These are phyloP conservation scores for Thermophis baileyi DNA, from an alignment of 2,113 vertebrate genomes.

Conservation along the genomic window DNA sequence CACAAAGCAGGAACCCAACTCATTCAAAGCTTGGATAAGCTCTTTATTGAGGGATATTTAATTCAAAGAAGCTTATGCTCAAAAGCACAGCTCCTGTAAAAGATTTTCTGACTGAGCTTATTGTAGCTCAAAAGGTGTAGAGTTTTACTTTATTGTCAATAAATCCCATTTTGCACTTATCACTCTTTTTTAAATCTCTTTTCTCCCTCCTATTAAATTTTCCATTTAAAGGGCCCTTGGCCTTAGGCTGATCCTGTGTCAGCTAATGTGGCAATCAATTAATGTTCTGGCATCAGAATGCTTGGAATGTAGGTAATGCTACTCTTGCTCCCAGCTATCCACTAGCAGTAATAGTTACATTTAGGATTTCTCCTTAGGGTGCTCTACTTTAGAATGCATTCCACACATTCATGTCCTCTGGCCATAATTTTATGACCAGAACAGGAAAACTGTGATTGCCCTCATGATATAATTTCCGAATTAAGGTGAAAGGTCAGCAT, in stretches of 20 bases:
- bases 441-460: not conserved
- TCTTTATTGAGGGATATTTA: not conserved
- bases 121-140: not conserved
- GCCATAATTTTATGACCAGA: not conserved
- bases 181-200: not conserved
- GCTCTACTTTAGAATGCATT: conserved; percentile 1
- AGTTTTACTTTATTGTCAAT: not conserved
- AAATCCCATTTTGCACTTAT: not conserved
- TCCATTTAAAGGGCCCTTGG: not conserved
- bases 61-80: not conserved
- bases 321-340: not conserved
- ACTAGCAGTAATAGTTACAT: not conserved
- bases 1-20: not conserved
- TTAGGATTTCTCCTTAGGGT: conserved; percentile 3
- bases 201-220: not conserved
- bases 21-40: not conserved
- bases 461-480: not conserved
- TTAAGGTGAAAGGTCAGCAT: not conserved
- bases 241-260: not conserved
- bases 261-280: not conserved
- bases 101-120: not conserved
- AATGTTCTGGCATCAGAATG: not conserved
- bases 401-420: conserved; percentile 15
- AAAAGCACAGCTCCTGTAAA: not conserved
- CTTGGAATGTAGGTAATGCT: not conserved